phyloP scores from a whole-genome alignment of 2,797 vertebrate species.

The Esox masquinongy region DNA sequence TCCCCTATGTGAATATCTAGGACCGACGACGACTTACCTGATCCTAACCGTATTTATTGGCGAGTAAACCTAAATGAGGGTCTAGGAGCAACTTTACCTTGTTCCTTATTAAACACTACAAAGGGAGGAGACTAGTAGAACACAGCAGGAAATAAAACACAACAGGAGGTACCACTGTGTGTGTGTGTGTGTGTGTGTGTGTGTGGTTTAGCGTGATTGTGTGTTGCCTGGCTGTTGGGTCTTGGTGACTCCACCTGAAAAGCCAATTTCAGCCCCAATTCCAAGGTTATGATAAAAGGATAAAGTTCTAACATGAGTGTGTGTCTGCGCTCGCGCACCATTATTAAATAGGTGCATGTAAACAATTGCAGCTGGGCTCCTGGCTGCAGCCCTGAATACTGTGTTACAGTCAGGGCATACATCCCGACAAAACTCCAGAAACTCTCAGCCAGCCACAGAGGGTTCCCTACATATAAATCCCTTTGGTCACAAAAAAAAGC shows the following conservation, averaged over 20 bases:
- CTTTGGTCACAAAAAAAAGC: constrained; percentile 26
- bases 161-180: constrained; percentile 37
- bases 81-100: background rate
- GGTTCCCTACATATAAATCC: constrained; percentile 15
- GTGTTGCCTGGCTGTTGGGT: constrained; percentile 3
- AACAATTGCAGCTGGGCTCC: constrained; percentile 50
- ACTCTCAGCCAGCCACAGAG: background rate
- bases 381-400: background rate
- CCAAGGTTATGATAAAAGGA: background rate
- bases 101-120: background rate
- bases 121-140: constrained; percentile 9
- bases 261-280: constrained; percentile 8
- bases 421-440: background rate
- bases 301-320: constrained; percentile 29
- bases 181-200: constrained; percentile 8
- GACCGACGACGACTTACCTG: constrained; percentile 36
- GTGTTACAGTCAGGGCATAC: background rate
- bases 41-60: background rate
- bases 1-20: background rate
- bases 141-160: constrained; percentile 37
- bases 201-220: constrained; percentile 2
- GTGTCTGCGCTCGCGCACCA: constrained; percentile 22
- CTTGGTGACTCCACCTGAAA: background rate
- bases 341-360: constrained; percentile 50
- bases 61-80: background rate